Conservation (phyloP, 2,888 invertebrate species). For the Troilus luridus region DNA sequence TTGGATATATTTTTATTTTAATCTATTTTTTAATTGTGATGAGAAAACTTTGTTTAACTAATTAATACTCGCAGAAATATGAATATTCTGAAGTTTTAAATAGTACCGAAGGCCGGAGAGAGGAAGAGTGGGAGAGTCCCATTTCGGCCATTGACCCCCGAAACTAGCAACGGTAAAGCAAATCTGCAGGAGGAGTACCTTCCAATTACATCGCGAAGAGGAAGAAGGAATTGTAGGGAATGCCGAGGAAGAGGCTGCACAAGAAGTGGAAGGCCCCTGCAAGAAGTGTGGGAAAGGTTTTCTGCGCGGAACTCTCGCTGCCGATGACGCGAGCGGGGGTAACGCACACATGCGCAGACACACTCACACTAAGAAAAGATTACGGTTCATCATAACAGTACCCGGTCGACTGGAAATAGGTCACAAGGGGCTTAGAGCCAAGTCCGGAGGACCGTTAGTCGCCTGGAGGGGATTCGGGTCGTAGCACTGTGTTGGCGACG, state of each 20-base stretch:
- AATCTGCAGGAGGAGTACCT: constrained; percentile 12
- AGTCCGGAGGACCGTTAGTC: constrained; percentile 45
- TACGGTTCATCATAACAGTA: constrained; percentile 56
- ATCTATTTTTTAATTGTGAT: too few species aligned
- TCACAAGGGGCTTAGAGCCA: constrained; percentile 54
- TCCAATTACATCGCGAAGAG: background rate
- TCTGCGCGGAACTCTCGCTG: background rate
- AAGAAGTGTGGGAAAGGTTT: background rate
- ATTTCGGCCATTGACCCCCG: constrained; percentile 9
- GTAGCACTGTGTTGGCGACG: background rate
- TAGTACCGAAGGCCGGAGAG: background rate
- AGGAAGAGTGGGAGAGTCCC: background rate
- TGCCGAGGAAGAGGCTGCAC: background rate
- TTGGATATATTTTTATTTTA: too few species aligned
- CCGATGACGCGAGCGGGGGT: background rate
- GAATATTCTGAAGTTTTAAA: background rate
- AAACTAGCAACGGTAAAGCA: constrained; percentile 43
- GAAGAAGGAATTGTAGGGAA: background rate
- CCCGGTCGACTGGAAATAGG: constrained; percentile 41
- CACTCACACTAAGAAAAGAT: constrained; percentile 10
- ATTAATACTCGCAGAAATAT: background rate
- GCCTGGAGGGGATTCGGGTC: constrained; percentile 15
- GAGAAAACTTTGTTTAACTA: too few species aligned
- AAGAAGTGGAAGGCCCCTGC: background rate
- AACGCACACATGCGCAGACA: background rate